These are phyloP conservation scores for Panthera uncia DNA, from an alignment of 2,113 vertebrate species.

Conservation along the genomic window DNA sequence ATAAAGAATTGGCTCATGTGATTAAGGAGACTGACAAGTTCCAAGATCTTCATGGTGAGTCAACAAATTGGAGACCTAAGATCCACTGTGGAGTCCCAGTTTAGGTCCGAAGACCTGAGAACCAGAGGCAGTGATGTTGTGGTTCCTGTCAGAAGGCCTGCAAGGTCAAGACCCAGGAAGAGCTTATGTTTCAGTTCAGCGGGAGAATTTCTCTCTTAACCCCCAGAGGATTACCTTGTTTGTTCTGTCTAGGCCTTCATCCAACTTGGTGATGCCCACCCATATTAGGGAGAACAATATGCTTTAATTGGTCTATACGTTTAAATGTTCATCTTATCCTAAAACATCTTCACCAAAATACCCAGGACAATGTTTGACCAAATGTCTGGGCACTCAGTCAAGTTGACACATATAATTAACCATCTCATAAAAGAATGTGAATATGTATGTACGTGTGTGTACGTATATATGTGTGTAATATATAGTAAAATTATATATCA, in stretches of 20 bases:
- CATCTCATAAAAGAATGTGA: neutral
- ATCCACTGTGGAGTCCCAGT: neutral
- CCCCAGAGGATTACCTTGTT: neutral
- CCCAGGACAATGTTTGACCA: neutral
- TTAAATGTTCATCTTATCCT: neutral
- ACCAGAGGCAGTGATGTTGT: rapidly evolving
- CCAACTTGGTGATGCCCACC: neutral
- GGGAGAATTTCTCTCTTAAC: neutral
- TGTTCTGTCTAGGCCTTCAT: neutral
- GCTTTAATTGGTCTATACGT: neutral
- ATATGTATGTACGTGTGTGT: neutral
- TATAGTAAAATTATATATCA: neutral
- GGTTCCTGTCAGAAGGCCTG: neutral
- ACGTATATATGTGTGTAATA: too few species aligned
- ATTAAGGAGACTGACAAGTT: neutral
- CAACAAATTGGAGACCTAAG: neutral
- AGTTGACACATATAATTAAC: neutral
- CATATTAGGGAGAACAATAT: neutral
- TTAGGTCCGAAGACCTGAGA: neutral
- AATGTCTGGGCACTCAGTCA: neutral
- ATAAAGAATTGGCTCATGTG: neutral
- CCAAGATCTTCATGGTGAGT: neutral
- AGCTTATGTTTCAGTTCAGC: neutral
- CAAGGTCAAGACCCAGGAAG: neutral
- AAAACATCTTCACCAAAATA: neutral